Conservation (phyloP, 2,888 invertebrate species). For the Lydus trimaculatus region DNA sequence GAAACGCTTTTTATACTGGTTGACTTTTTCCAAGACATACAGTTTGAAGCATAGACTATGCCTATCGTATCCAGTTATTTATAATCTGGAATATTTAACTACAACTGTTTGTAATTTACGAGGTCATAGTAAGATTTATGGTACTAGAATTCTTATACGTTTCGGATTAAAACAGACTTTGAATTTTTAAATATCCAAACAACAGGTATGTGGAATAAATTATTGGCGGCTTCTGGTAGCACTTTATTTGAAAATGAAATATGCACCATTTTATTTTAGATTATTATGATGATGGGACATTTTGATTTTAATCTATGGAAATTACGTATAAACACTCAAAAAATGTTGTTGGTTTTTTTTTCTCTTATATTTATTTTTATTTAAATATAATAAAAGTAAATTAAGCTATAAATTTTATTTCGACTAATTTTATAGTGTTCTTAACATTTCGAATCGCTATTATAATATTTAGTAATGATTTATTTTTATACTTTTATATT, state of each 20-base stretch:
- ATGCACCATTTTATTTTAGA: constrained; percentile 49
- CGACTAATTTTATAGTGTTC: constrained; percentile 7
- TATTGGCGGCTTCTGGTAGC: constrained; percentile 51
- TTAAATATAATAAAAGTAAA: background rate
- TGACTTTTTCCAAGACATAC: constrained; percentile 38
- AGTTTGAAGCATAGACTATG: constrained; percentile 34
- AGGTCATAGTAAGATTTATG: constrained; percentile 63
- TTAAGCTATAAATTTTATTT: constrained; percentile 9
- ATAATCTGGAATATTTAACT: constrained; percentile 63
- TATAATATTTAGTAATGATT: constrained; percentile 16
- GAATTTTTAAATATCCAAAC: constrained; percentile 59
- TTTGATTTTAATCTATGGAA: constrained; percentile 48
- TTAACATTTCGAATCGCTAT: background rate
- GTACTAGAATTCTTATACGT: constrained; percentile 60
- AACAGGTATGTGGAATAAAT: constrained; percentile 58
- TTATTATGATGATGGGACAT: constrained; percentile 46
- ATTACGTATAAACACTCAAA: constrained; percentile 20
- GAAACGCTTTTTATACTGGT: constrained; percentile 58
- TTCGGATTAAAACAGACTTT: constrained; percentile 60
- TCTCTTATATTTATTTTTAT: too few relatives aligned
- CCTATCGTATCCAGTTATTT: constrained; percentile 61
- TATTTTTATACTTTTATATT: constrained; percentile 24
- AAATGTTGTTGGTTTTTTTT: background rate
- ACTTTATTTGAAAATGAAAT: constrained; percentile 48
- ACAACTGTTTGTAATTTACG: constrained; percentile 63